These are phyloP conservation scores for Fissipunctia ypsillon DNA, from an alignment of 2,888 invertebrate genomes.

Conservation along the genomic window DNA sequence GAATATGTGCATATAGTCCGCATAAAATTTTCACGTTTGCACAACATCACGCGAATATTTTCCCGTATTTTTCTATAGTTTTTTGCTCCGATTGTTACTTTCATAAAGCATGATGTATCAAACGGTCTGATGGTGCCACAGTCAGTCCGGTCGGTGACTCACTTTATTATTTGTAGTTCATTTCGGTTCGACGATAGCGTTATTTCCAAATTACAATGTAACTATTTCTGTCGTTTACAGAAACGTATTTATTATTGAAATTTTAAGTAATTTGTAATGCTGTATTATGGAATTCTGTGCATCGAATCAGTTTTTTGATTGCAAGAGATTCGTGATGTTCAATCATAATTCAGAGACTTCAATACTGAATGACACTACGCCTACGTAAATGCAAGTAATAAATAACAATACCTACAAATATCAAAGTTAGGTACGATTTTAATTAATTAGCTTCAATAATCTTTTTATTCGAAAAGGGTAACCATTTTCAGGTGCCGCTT, in stretches of 20 bases:
- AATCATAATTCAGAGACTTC: neutral
- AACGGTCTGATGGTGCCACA: conserved; percentile 30
- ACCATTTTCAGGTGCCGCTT: conserved; percentile 1
- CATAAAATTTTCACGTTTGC: neutral
- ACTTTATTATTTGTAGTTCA: conserved; percentile 53
- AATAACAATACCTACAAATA: neutral
- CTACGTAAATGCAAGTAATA: neutral
- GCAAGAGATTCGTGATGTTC: neutral
- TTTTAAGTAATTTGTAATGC: conserved; percentile 12
- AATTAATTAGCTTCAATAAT: neutral
- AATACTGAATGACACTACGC: conserved; percentile 8
- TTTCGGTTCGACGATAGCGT: conserved; percentile 27
- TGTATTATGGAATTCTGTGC: neutral
- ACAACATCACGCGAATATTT: neutral
- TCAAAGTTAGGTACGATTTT: neutral
- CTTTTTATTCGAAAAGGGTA: neutral
- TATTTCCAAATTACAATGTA: conserved; percentile 27
- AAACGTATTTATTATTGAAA: conserved; percentile 25
- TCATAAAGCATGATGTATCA: conserved; percentile 36
- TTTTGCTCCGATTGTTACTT: conserved; percentile 25
- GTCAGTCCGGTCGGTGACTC: conserved; percentile 48
- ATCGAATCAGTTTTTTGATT: conserved; percentile 2
- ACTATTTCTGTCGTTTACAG: conserved; percentile 10
- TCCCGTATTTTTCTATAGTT: conserved; percentile 9
- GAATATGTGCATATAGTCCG: neutral